Base-by-base conservation (phyloP, 2,888 invertebrate species). In the Hypercompe scribonia region DNA sequence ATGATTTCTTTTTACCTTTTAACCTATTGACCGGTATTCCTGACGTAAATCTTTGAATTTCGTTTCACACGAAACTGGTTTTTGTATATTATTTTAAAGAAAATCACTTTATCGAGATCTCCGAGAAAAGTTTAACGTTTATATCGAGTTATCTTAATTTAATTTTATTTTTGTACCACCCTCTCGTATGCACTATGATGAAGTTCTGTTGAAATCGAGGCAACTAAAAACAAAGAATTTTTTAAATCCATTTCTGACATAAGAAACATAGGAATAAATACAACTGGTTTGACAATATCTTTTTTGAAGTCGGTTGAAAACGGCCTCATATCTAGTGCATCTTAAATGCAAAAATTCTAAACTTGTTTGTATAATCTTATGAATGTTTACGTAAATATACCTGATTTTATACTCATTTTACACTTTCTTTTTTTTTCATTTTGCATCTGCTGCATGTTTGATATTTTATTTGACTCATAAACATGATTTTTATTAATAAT, bases 371-470 rank as follows among this genome's bases (percentile, higher is more conserved):
- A 42, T 66, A 31, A 66, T 31, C 11, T 66, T 46, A 18, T 46
- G 4, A 46, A 31, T 46, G 21, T 18, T 54, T 54, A 42, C 11
- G 31, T 66, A 42, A 31, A 42, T 39, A 28, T 36, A 39, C 21
- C 28, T 42, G 39, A 28, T 42, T 31, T 24, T 36, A 70, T 58
- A 75, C 58, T n/a, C 64, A 39, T 18, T 42, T 65, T 28, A 58
- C 66, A 34, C 73, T 80, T 82, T 82, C 71, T 76, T 75, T 79
- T 80, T 73, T 0, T 31, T n/a, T n/a, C n/a, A 76, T 63, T 65
- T 65, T 33, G 64, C 8, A 68, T 54, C 67, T 24, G 31, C 28
- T n/a, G 46, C 33, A 50, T 70, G 5, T 58, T 28, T 28, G 58
- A 58, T 58, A 5, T 58, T 58, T 54, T 28, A 28, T 31, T 36